Evolutionary conservation across 2,888 invertebrate genomes (phyloP).

Genomic region (Epicampocera succincta): DNA sequence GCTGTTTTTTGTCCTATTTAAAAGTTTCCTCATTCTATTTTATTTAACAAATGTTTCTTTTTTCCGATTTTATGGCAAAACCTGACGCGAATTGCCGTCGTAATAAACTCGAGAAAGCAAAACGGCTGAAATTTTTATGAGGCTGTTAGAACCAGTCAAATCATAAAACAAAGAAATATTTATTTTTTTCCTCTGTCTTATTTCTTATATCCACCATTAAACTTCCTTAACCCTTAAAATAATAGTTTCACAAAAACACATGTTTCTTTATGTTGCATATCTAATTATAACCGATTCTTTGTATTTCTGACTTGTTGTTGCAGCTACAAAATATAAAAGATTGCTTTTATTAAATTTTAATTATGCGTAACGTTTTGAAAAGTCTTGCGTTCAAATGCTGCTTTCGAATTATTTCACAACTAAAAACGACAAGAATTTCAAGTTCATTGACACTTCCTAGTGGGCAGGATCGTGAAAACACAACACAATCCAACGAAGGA

Average conservation of each 20-base stretch:
- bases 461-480: slow-evolving; percentile 26
- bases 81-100: no score
- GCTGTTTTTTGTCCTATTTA: no score
- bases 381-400: slow-evolving; percentile 6
- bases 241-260: slow-evolving; percentile 17
- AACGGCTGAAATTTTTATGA: no score
- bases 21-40: no score
- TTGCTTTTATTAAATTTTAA: slow-evolving; percentile 33
- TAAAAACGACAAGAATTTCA: slow-evolving; percentile 54
- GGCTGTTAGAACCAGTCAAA: neutral
- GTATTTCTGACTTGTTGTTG: neutral
- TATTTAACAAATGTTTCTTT: no score
- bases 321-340: slow-evolving; percentile 14
- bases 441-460: slow-evolving; percentile 66
- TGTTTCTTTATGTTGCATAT: slow-evolving; percentile 39
- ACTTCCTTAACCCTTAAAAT: neutral
- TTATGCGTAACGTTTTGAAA: slow-evolving; percentile 21
- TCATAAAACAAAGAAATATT: slow-evolving; percentile 3
- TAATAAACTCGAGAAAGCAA: no score
- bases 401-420: no score
- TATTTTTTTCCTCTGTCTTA: no score
- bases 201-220: neutral
- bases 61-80: no score
- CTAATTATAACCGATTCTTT: slow-evolving; percentile 15
- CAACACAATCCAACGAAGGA: slow-evolving; percentile 8